These are phyloP conservation scores for Contarinia nasturtii DNA, from an alignment of 1,140 invertebrate genomes.

Conservation along the genomic window DNA sequence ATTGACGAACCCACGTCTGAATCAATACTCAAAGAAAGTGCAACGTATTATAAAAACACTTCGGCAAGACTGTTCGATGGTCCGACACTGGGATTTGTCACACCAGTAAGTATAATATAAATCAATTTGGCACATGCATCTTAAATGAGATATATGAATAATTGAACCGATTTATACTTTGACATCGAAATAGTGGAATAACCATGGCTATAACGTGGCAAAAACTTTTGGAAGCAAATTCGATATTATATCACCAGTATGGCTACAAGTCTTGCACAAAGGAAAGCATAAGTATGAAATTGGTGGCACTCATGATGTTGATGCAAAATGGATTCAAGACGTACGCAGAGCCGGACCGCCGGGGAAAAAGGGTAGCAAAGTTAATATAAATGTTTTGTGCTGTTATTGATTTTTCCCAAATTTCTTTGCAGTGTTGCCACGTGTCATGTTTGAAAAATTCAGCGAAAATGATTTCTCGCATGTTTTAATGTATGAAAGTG, in stretches of 20 bases:
- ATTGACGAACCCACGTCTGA: slow-evolving; percentile 36
- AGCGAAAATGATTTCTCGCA: slow-evolving; percentile 41
- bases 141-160: slow-evolving; percentile 4
- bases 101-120: slow-evolving; percentile 47
- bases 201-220: slow-evolving; percentile 80
- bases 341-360: slow-evolving; percentile 29
- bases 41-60: slow-evolving; percentile 49
- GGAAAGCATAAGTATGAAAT: slow-evolving; percentile 38
- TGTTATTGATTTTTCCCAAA: slow-evolving; percentile 7
- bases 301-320: slow-evolving; percentile 55
- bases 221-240: slow-evolving; percentile 83
- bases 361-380: background rate
- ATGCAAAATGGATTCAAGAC: slow-evolving; percentile 63
- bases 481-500: slow-evolving; percentile 36
- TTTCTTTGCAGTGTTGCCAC: slow-evolving; percentile 47
- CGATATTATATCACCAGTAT: slow-evolving; percentile 80
- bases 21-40: slow-evolving; percentile 58
- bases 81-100: slow-evolving; percentile 69
- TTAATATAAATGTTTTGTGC: background rate
- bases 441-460: slow-evolving; percentile 75
- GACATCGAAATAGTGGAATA: slow-evolving; percentile 65
- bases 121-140: too few species aligned
- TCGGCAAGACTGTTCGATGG: slow-evolving; percentile 42
- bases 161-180: slow-evolving; percentile 1
- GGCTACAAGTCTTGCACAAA: slow-evolving; percentile 60